These are phyloP conservation scores for Micromussa lordhowensis DNA, from an alignment of 92 coral and sea anemone species.

Conservation along the genomic window DNA sequence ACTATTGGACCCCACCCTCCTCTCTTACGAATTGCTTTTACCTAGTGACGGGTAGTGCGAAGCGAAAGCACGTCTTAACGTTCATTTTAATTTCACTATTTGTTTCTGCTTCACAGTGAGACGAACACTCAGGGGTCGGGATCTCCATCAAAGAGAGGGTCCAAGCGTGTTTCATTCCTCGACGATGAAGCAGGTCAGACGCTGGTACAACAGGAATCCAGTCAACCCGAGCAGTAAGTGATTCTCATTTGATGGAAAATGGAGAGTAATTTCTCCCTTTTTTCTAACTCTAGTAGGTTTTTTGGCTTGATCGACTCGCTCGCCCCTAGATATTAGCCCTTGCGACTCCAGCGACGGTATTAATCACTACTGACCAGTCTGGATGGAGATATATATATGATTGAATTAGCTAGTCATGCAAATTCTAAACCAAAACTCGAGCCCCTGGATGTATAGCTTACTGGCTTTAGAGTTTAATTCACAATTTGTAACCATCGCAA, in stretches of 20 bases:
- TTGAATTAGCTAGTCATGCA: too few species aligned
- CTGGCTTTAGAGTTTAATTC: background rate
- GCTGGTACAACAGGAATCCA: slow-evolving; percentile 6
- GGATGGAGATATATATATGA: too few species aligned
- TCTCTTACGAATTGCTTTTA: background rate
- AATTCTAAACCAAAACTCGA: background rate
- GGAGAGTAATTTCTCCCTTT: too few species aligned
- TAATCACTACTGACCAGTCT: too few species aligned
- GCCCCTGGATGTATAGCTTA: background rate
- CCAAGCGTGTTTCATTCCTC: slow-evolving; percentile 44
- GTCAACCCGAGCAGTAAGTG: slow-evolving; percentile 34
- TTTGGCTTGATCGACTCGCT: background rate
- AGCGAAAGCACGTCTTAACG: background rate
- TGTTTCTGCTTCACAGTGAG: background rate
- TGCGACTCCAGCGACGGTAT: too few species aligned
- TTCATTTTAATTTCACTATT: background rate
- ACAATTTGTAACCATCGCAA: background rate
- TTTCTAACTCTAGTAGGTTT: too few species aligned
- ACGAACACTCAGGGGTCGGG: background rate
- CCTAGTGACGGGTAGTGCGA: background rate
- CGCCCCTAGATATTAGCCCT: background rate
- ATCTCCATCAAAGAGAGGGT: slow-evolving; percentile 26
- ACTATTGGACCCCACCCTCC: background rate
- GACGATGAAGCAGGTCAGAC: slow-evolving; percentile 43
- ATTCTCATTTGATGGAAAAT: background rate